Conservation (phyloP, 2,113 vertebrate species). For the Siniperca chuatsi region DNA sequence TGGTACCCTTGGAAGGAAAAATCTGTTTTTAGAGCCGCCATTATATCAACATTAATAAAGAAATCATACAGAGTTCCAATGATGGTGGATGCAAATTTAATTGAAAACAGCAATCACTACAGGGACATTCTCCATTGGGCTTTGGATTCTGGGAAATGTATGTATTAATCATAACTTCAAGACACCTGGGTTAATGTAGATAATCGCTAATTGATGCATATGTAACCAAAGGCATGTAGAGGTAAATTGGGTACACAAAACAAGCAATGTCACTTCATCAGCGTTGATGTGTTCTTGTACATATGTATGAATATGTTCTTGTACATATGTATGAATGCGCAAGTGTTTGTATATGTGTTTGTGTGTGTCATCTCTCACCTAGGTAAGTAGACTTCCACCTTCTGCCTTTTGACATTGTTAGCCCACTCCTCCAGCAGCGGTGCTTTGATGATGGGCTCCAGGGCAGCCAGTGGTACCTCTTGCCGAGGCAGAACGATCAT, state of each 20-base stretch:
- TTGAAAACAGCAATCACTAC: background rate
- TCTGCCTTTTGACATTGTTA: slow-evolving; percentile 95
- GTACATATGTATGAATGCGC: background rate
- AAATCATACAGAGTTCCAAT: background rate
- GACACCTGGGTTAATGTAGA: background rate
- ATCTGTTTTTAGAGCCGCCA: background rate
- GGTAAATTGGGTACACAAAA: background rate
- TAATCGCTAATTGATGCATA: background rate
- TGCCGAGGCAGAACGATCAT: slow-evolving; percentile 95
- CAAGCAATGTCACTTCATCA: background rate
- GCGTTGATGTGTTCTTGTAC: too few species aligned
- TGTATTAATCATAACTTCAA: background rate
- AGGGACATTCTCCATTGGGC: background rate
- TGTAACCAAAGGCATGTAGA: background rate
- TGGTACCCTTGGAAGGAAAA: background rate
- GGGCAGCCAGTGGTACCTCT: slow-evolving; percentile 92
- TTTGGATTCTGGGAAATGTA: background rate
- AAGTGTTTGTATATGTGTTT: background rate
- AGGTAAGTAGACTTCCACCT: slow-evolving; percentile 97
- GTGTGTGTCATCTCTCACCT: slow-evolving; percentile 83
- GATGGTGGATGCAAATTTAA: background rate
- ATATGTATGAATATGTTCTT: background rate
- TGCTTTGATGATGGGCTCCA: slow-evolving; percentile 94
- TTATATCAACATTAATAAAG: background rate
- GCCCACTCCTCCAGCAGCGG: slow-evolving; percentile 96